These are phyloP conservation scores for Synergus japonicus DNA, from an alignment of 2,888 invertebrate species.

Conservation along the genomic window DNA sequence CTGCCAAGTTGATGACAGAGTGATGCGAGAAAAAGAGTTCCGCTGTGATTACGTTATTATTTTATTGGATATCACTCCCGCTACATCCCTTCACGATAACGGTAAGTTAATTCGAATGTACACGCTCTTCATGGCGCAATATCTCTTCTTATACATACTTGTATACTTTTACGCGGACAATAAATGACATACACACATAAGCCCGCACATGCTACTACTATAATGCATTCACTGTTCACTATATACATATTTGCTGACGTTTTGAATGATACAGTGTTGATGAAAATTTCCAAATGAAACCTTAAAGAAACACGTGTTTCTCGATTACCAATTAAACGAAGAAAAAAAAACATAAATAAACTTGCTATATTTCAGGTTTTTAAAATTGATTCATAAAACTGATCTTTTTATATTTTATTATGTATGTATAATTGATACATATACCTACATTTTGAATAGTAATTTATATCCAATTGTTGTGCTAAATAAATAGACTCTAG, in stretches of 20 bases:
- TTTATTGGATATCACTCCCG: constrained; percentile 45
- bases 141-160: constrained; percentile 3
- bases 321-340: background rate
- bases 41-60: constrained; percentile 42
- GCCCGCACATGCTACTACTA: background rate
- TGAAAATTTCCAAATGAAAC: background rate
- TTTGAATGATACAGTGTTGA: constrained; percentile 3
- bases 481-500: no score
- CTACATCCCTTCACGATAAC: constrained; percentile 44
- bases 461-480: no score
- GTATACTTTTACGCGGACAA: background rate
- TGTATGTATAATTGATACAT: no score
- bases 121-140: constrained; percentile 19
- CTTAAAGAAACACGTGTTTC: background rate
- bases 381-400: no score
- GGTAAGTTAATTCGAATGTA: constrained; percentile 44
- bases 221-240: no score
- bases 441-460: no score
- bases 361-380: no score
- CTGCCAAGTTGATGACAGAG: constrained; percentile 39
- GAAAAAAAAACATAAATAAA: background rate
- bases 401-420: background rate
- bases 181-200: background rate
- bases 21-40: constrained; percentile 40
- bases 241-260: background rate